phyloP scores from a whole-genome alignment of 2,797 vertebrate genomes.

The Alca torda region DNA sequence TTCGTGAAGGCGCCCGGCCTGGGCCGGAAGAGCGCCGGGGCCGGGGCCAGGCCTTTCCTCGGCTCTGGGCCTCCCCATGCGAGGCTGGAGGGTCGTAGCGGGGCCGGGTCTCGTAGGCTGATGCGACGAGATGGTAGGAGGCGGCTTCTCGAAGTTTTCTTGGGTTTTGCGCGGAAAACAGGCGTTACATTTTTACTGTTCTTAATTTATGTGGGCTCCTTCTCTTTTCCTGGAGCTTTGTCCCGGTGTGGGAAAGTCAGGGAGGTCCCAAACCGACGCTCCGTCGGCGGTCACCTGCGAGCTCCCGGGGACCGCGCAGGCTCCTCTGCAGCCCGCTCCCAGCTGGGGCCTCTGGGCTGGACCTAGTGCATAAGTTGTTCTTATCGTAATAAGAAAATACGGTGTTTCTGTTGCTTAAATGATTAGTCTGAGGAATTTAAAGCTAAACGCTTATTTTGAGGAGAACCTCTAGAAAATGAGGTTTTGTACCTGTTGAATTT shows the following conservation, averaged over 20 bases:
- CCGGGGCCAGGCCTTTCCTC: not conserved
- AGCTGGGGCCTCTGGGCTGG: not conserved
- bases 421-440: too few species aligned
- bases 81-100: not conserved
- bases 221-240: not conserved
- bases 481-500: not conserved
- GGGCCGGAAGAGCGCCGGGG: not conserved
- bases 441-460: not conserved
- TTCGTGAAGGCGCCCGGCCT: not conserved
- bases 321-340: not conserved
- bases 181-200: rapidly evolving
- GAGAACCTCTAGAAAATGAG: not conserved
- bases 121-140: not conserved
- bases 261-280: rapidly evolving
- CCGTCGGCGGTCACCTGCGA: too few species aligned
- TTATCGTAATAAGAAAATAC: rapidly evolving
- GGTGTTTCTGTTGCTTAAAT: not conserved
- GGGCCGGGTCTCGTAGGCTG: not conserved
- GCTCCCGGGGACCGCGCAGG: not conserved
- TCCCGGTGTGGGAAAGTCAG: not conserved
- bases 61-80: not conserved
- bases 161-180: rapidly evolving
- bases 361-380: rapidly evolving
- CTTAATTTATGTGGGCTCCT: rapidly evolving
- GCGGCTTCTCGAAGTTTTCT: not conserved